Conservation (phyloP, 2,113 vertebrate species). For the Oreocharis arfaki region DNA sequence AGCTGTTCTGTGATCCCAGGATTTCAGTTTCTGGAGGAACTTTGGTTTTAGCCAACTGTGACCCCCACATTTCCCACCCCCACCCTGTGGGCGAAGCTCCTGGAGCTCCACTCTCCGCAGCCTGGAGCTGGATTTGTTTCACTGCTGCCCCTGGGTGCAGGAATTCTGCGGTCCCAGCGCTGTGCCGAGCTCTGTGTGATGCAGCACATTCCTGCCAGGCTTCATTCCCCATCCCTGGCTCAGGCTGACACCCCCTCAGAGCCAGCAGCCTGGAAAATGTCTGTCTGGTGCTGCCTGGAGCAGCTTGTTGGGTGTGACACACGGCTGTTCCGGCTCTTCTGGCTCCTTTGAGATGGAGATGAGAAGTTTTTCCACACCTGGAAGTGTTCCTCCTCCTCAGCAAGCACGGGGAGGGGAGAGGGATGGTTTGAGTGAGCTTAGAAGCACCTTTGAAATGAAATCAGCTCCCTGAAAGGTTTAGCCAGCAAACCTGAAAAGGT, state of each 20-base stretch:
- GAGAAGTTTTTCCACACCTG: background rate
- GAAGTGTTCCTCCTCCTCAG: background rate
- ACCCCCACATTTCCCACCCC: background rate
- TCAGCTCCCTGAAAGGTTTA: background rate
- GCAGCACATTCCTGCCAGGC: background rate
- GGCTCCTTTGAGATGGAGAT: background rate
- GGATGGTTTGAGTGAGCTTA: background rate
- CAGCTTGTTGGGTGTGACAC: background rate
- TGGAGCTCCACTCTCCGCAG: background rate
- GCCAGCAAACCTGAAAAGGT: no score
- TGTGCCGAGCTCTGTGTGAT: background rate
- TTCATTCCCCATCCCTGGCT: accelerated
- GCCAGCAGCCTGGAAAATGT: background rate
- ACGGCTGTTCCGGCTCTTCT: background rate
- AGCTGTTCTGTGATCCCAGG: background rate
- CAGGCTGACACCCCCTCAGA: background rate
- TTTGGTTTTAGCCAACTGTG: background rate
- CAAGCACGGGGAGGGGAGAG: no score
- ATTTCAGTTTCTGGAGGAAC: background rate
- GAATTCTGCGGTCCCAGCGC: accelerated
- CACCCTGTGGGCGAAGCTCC: accelerated
- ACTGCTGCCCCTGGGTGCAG: background rate
- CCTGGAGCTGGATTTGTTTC: background rate
- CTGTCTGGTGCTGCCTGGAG: background rate
- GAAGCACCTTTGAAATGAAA: background rate